Evolutionary conservation across 2,113 vertebrate genomes (phyloP), one percentile per base, ranked within the genome.

Genomic region (Misgurnus anguillicaudatus): DNA sequence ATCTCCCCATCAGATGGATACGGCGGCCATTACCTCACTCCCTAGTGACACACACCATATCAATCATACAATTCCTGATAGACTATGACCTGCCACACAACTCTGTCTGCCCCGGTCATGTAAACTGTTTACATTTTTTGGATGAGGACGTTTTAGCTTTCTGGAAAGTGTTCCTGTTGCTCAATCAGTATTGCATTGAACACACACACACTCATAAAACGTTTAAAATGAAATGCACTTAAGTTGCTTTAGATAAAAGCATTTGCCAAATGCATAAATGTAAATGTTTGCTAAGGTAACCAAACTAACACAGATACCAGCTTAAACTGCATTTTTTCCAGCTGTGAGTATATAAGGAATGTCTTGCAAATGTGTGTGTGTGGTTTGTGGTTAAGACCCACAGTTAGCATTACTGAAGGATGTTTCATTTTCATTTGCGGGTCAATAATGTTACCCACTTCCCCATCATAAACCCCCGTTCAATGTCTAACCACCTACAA

Each of bases 51-150:
- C 19, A 67, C 2, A 69, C 60, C 77, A 45, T 48, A 80, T 66
- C 78, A 61, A 61, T 83, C 78, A 80, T 14, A 45, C 36, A 53
- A 42, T 53, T 67, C 66, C 45, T 83, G 61, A 80, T 80, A 80
- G 82, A 80, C 74, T 71, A 77, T 80, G 68, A 77, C 82, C 74
- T 19, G 67, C 13, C 74, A 73, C 68, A 31, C 66, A 80, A 41
- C 36, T 65, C 13, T 48, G 41, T 62, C 72, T 75, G n/a, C 6
- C n/a, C 60, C 4, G 31, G 72, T 79, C 77, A 36, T n/a, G 65
- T 75, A 41, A 38, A 47, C 45, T 31, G 39, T 75, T 72, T 61
- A 65, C 47, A 61, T 21, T 17, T 51, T 71, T 57, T 69, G 9
- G 13, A 72, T 41, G 55, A 24, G 10, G 31, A 9, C 24, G 31